These are phyloP conservation scores for Trachymyrmex septentrionalis DNA, from an alignment of 1,140 invertebrate species.

Conservation along the genomic window DNA sequence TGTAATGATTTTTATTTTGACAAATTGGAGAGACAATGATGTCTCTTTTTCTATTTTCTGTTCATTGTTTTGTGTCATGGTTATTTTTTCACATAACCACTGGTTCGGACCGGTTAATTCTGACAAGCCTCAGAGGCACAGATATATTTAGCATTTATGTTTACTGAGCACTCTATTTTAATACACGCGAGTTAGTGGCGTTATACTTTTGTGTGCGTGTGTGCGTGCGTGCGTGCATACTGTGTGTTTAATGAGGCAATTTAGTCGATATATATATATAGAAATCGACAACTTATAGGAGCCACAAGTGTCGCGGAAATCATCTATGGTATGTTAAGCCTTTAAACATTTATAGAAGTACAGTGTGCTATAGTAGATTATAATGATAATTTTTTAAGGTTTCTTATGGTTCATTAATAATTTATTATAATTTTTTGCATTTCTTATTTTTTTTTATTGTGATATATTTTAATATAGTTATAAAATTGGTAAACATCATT, in stretches of 20 bases:
- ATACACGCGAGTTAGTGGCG: constrained; percentile 55
- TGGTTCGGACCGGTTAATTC: constrained; percentile 65
- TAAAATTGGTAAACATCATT: background rate
- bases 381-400: background rate
- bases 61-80: constrained; percentile 32
- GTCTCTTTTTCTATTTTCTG: constrained; percentile 4
- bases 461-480: background rate
- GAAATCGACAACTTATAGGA: constrained; percentile 19
- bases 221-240: constrained; percentile 11
- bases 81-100: constrained; percentile 52
- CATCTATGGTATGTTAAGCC: background rate
- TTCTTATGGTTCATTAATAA: background rate
- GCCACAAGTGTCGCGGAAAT: constrained; percentile 16
- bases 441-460: background rate
- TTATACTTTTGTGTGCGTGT: constrained; percentile 54
- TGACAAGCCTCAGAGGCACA: constrained; percentile 58
- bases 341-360: background rate
- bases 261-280: background rate
- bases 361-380: background rate
- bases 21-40: too few species aligned
- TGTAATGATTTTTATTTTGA: background rate
- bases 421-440: background rate
- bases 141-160: constrained; percentile 76
- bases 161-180: constrained; percentile 75
- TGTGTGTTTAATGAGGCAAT: constrained; percentile 10